Evolutionary conservation across 2,888 invertebrate species (phyloP).

Genomic region (Eilema sororculum): DNA sequence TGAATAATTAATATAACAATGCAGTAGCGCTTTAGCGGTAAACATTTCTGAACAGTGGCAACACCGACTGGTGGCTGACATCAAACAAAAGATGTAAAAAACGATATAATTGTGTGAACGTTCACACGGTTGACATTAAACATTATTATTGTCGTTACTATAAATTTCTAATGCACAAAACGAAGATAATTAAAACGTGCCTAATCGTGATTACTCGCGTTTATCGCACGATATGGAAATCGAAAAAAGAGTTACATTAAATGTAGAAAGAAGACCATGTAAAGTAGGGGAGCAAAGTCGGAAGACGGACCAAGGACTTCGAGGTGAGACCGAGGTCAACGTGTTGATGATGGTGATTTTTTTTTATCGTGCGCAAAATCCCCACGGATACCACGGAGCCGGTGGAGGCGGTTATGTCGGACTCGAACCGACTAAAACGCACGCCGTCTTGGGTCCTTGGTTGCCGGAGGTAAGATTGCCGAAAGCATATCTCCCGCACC

Average conservation of each 20-base stretch:
- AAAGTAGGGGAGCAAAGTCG: no score
- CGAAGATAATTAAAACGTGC: constrained; percentile 14
- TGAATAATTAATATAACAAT: background rate
- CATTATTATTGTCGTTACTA: constrained; percentile 32
- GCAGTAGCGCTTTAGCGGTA: background rate
- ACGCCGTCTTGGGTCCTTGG: no score
- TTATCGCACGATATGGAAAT: background rate
- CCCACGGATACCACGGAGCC: no score
- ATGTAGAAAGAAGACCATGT: no score
- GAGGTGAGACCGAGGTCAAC: no score
- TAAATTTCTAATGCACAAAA: constrained; percentile 46
- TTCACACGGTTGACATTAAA: constrained; percentile 57
- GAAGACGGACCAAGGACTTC: no score
- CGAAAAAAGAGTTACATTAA: background rate
- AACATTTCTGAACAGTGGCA: background rate
- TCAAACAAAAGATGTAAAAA: constrained; percentile 51
- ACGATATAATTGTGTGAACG: constrained; percentile 64
- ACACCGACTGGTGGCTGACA: constrained; percentile 19
- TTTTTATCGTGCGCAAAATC: no score
- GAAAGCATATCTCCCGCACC: no score
- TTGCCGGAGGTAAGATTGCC: no score
- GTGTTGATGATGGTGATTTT: no score
- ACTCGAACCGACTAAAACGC: no score
- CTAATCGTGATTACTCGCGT: background rate
- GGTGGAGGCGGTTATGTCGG: no score